Evolutionary conservation across 2,888 invertebrate genomes (phyloP), one percentile per base, ranked within the genome.

Genomic region (Cacoxenus indagator): DNA sequence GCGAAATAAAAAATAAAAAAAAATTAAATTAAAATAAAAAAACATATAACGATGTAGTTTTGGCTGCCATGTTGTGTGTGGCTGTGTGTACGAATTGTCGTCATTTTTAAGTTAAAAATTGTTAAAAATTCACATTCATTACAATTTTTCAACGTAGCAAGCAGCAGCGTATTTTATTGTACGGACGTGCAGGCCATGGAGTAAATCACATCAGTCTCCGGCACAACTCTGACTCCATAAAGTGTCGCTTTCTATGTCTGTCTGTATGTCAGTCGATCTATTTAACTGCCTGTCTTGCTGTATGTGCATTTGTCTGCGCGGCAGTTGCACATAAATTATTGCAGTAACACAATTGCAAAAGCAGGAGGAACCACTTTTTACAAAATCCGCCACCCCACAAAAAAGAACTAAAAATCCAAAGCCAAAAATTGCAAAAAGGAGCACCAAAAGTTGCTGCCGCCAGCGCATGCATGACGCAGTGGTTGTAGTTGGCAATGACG

Each of bases 31-130:
- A n/a, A n/a, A n/a, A n/a, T n/a, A n/a, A n/a, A n/a, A n/a, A n/a
- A n/a, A 43, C 22, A 6, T 1, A 22, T 22, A 6, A 19, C 19
- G 4, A 19, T 17, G 4, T 14, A 14, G 9, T 22, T 24, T 1
- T 51, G 51, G n/a, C 14, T 27, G 29, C 4, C 4, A n/a, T 14
- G 14, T 8, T 17, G 26, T 57, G 29, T 57, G 17, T 17, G 6
- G 29, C 19, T n/a, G 59, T 37, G 78, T 83, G 76, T 80, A 78
- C 77, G 76, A 76, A 80, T 75, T 75, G 82, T 83, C 82, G 83
- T 84, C 81, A 82, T 84, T 82, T 82, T 78, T 79, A 80, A 81
- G 76, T 83, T 81, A 78, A 82, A 82, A 83, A 79, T 80, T 79
- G 81, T 80, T 77, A 77, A 62, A 62, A 76, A 80, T 82, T 74